Percentiles rank a stretch among this genome's conserved stretches.
These are phyloP conservation scores for Protonibea diacanthus DNA, from an alignment of 2,797 vertebrate genomes.

Conservation along the genomic window DNA sequence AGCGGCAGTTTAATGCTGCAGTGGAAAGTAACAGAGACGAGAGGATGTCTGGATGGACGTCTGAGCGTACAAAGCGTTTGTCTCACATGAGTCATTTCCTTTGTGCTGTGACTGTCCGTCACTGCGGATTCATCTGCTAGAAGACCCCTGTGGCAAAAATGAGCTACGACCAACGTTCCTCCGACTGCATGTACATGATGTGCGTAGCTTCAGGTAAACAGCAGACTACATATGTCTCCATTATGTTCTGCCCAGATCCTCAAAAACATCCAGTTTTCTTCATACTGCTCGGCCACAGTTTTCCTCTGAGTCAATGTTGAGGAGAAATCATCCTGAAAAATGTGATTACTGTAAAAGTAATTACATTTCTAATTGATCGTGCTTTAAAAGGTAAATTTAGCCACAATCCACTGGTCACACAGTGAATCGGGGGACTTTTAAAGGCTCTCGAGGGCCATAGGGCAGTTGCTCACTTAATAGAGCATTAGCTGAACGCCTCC, in stretches of 20 bases:
- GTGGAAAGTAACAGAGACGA: not conserved
- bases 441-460: too few relatives aligned
- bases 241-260: not conserved
- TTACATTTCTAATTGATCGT: not conserved
- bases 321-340: not conserved
- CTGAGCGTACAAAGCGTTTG: not conserved
- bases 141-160: not conserved
- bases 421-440: too few relatives aligned
- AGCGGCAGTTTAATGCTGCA: not conserved
- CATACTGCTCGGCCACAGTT: not conserved
- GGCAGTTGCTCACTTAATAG: too few relatives aligned
- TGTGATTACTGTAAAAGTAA: not conserved
- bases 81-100: constrained; percentile 23
- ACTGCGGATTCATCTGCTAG: constrained; percentile 6
- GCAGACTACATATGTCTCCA: not conserved
- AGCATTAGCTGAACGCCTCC: too few relatives aligned
- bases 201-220: not conserved
- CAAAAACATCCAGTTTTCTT: not conserved
- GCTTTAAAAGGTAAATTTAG: too few relatives aligned
- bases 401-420: too few relatives aligned
- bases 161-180: constrained; percentile 11
- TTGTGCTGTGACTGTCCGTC: not conserved
- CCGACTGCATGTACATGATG: not conserved
- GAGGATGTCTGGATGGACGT: not conserved
- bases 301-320: not conserved